These are phyloP conservation scores for Takifugu flavidus DNA, from an alignment of 2,113 vertebrate species.

Conservation along the genomic window DNA sequence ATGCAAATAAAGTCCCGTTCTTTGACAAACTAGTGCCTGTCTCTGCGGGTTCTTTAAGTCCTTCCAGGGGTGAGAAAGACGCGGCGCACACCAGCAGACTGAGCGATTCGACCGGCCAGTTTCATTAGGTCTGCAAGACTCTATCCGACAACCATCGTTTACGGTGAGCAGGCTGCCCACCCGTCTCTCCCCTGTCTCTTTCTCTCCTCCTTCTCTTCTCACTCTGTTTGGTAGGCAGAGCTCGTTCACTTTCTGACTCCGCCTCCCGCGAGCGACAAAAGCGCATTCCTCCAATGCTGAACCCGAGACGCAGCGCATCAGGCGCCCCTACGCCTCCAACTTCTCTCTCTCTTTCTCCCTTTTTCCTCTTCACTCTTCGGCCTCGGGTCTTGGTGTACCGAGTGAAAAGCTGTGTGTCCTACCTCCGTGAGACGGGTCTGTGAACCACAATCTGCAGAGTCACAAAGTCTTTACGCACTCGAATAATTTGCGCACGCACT, in stretches of 20 bases:
- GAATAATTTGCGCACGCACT: too few species aligned
- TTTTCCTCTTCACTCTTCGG: conserved; percentile 23
- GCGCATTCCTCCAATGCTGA: conserved; percentile 64
- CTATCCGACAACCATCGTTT: conserved; percentile 55
- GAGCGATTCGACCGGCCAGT: conserved; percentile 24
- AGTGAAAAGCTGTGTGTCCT: too few species aligned
- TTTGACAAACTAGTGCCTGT: conserved; percentile 7
- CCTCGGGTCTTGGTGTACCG: not conserved
- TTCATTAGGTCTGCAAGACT: conserved; percentile 50
- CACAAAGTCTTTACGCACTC: too few species aligned
- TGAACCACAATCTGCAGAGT: too few species aligned
- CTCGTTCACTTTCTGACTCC: conserved; percentile 71
- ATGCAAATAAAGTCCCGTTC: conserved; percentile 35
- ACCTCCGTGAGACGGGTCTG: too few species aligned
- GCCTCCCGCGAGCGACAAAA: conserved; percentile 66
- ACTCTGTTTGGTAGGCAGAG: conserved; percentile 69
- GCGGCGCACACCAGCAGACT: conserved; percentile 10
- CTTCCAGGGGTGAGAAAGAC: conserved; percentile 14
- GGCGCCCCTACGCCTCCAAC: conserved; percentile 40
- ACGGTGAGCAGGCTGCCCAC: conserved; percentile 46
- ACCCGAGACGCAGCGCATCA: conserved; percentile 46
- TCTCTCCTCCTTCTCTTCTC: conserved; percentile 51
- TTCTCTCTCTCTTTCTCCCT: conserved; percentile 19
- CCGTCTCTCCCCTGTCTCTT: conserved; percentile 47
- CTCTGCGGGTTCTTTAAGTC: conserved; percentile 25